These are phyloP conservation scores for Vultur gryphus DNA, from an alignment of 2,797 vertebrate genomes.

Conservation along the genomic window DNA sequence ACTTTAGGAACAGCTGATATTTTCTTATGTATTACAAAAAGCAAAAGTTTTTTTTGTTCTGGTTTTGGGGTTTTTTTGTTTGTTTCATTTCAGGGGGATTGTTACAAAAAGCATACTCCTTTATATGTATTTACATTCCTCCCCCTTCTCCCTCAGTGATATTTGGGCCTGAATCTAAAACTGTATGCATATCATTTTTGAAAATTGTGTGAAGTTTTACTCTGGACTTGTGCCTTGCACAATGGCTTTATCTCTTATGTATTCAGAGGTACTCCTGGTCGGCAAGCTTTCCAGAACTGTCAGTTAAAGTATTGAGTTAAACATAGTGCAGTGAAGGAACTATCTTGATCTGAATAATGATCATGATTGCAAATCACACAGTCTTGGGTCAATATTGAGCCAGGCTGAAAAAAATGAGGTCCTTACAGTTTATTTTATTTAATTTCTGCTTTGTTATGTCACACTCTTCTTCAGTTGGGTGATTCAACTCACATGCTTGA, in stretches of 20 bases:
- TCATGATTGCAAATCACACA: background rate
- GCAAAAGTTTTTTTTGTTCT: background rate
- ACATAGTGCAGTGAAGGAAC: background rate
- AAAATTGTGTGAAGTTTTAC: background rate
- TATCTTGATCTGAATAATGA: background rate
- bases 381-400: background rate
- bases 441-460: background rate
- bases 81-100: background rate
- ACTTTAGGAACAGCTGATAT: background rate
- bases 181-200: rapidly evolving
- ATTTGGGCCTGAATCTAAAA: background rate
- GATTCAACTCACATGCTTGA: background rate
- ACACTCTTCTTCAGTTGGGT: background rate
- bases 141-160: background rate
- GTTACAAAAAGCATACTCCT: background rate
- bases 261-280: background rate
- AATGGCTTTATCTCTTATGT: background rate
- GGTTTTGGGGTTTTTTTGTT: background rate
- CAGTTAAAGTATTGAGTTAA: background rate
- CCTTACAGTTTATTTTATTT: background rate
- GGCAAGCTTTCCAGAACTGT: background rate
- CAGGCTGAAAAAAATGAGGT: background rate
- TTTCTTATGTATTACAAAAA: background rate
- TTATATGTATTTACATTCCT: background rate
- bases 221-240: background rate